Conservation (phyloP, 2,797 vertebrate species). For the Enteromius fasciolatus region DNA sequence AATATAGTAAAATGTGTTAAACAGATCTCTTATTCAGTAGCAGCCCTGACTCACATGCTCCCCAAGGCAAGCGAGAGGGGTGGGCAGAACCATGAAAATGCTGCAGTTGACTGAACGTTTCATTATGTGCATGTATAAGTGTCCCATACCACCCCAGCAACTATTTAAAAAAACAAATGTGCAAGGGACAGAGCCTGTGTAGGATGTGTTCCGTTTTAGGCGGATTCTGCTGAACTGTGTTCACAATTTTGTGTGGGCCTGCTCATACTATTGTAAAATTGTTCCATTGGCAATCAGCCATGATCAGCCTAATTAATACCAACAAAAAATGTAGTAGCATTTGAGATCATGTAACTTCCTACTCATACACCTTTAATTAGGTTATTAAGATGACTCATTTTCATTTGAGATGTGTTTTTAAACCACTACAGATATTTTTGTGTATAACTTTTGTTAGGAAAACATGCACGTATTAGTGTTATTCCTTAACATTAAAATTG, state of each 20-base stretch:
- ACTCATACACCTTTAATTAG: background rate
- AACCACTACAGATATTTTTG: background rate
- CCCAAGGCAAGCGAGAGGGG: background rate
- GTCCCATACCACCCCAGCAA: background rate
- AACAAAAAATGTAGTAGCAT: background rate
- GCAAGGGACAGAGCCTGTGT: background rate
- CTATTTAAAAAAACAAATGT: background rate
- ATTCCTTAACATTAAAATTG: no score
- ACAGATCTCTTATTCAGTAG: conserved; percentile 1
- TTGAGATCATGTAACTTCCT: background rate
- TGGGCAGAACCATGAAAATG: conserved; percentile 9
- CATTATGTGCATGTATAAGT: background rate
- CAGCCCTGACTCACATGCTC: background rate
- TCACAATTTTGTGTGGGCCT: background rate
- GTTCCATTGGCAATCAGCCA: background rate
- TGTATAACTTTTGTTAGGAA: background rate
- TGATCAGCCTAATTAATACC: background rate
- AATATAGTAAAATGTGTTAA: background rate
- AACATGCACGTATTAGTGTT: background rate
- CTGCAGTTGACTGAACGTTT: background rate
- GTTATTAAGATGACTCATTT: background rate
- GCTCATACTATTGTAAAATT: background rate
- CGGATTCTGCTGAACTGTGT: background rate
- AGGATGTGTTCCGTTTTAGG: background rate
- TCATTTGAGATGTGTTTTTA: background rate